Conservation (phyloP, 2,113 vertebrate genomes). For the Pachycephala philippinensis region DNA sequence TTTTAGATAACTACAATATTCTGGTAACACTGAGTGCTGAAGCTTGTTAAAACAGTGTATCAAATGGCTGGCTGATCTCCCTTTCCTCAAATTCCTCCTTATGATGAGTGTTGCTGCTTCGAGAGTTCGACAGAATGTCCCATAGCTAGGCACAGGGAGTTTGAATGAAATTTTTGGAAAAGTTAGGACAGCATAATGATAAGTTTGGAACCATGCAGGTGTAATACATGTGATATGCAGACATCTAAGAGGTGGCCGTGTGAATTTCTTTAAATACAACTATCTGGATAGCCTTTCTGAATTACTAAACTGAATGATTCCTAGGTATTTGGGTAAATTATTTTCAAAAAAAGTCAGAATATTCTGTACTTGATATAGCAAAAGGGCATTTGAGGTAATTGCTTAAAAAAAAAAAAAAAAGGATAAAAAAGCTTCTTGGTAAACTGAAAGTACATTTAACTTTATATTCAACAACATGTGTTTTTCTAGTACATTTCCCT, state of each 20-base stretch:
- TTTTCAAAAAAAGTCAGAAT: not conserved
- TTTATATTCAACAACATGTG: not conserved
- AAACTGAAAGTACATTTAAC: not conserved
- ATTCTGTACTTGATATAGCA: not conserved
- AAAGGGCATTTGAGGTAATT: not conserved
- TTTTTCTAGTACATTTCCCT: conserved; percentile 2
- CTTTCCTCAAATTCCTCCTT: not conserved
- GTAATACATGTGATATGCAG: not conserved
- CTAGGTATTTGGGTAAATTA: not conserved
- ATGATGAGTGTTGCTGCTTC: rapidly evolving
- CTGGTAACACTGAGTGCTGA: not conserved
- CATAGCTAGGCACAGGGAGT: not conserved
- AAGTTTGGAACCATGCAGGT: not conserved
- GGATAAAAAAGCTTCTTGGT: not conserved
- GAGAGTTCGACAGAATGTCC: not conserved
- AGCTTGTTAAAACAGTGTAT: not conserved
- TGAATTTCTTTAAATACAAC: not conserved
- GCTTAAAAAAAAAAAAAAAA: not conserved
- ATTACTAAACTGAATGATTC: not conserved
- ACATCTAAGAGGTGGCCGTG: not conserved
- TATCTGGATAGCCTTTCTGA: not conserved
- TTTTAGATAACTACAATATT: not conserved
- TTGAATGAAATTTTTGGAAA: not conserved
- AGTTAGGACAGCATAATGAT: not conserved
- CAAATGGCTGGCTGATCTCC: not conserved